Evolutionary conservation across 2,113 vertebrate species (phyloP).

Genomic region (Cyanoramphus novaezelandiae): DNA sequence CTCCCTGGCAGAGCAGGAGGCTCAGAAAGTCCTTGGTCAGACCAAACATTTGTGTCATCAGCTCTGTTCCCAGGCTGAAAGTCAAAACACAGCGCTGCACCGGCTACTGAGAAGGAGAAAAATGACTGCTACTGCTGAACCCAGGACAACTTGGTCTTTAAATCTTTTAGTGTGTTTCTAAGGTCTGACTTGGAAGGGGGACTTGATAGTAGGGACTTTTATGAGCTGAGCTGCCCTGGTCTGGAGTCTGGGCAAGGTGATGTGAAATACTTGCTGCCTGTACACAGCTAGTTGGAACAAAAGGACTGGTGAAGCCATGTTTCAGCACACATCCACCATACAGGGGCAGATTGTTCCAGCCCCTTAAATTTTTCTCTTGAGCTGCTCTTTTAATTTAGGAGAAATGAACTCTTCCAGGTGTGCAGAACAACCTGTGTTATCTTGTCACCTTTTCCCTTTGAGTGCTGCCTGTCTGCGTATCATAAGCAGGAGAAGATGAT

Average conservation of each 20-base stretch:
- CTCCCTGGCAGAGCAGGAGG: no score
- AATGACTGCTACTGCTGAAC: no score
- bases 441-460: background rate
- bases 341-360: background rate
- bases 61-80: no score
- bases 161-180: background rate
- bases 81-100: no score
- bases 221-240: background rate
- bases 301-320: rapidly evolving
- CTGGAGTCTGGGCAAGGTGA: background rate
- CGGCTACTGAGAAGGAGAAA: no score
- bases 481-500: background rate
- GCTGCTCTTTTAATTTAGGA: background rate
- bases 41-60: no score
- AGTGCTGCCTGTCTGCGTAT: background rate
- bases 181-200: background rate
- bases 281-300: background rate
- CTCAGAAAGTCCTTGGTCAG: no score
- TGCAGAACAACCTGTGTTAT: background rate
- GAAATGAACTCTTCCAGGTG: background rate
- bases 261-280: background rate
- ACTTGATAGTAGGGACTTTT: background rate
- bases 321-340: background rate
- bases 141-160: background rate
- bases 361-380: background rate